These are phyloP conservation scores for Cyanistes caeruleus DNA, from an alignment of 2,113 vertebrate species.

Conservation along the genomic window DNA sequence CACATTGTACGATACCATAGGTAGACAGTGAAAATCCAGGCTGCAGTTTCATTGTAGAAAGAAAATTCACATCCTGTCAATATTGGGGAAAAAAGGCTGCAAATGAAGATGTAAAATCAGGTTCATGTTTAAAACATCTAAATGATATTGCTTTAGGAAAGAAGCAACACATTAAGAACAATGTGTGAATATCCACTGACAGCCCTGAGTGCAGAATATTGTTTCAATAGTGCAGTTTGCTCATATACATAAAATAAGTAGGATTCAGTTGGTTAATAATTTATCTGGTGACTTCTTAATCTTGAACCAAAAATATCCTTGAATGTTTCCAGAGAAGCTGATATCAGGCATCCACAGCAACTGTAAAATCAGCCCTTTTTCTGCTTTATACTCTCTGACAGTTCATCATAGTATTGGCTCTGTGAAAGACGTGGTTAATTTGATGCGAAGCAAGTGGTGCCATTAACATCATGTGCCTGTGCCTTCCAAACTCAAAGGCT, in stretches of 20 bases:
- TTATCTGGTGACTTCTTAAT: slow-evolving; percentile 56
- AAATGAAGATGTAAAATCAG: slow-evolving; percentile 59
- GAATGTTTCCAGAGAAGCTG: slow-evolving; percentile 38
- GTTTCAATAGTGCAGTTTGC: slow-evolving; percentile 42
- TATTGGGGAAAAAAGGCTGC: neutral
- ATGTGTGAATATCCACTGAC: slow-evolving; percentile 50
- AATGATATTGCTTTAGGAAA: slow-evolving; percentile 57
- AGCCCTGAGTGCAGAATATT: slow-evolving; percentile 34
- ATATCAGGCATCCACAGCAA: slow-evolving; percentile 47
- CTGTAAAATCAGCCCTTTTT: slow-evolving; percentile 51
- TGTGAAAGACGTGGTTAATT: slow-evolving; percentile 32
- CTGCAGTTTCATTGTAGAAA: neutral
- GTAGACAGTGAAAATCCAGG: neutral
- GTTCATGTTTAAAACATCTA: slow-evolving; percentile 69
- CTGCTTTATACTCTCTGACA: slow-evolving; percentile 42
- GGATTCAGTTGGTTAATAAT: slow-evolving; percentile 47
- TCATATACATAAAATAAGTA: slow-evolving; percentile 47
- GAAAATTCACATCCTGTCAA: slow-evolving; percentile 51
- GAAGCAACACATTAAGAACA: slow-evolving; percentile 53
- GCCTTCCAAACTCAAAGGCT: neutral
- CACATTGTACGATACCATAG: neutral
- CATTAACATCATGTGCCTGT: neutral
- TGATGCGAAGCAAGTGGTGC: neutral
- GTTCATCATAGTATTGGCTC: slow-evolving; percentile 36
- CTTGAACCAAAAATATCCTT: slow-evolving; percentile 48